Conservation (phyloP, 2,797 vertebrate species). For the Pygocentrus nattereri region DNA sequence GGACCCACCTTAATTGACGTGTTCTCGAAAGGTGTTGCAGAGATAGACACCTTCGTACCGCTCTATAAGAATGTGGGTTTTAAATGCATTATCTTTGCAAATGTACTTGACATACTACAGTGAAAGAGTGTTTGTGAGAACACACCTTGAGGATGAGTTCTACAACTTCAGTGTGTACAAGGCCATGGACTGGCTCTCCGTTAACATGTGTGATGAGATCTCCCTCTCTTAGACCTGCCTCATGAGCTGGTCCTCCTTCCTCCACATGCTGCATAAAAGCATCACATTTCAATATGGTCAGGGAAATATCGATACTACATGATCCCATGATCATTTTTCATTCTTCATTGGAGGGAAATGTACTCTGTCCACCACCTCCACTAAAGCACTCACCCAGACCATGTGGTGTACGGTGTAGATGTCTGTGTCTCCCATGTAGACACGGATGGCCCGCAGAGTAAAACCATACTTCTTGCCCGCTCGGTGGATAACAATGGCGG, state of each 20-base stretch:
- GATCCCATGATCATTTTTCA: background rate
- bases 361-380: background rate
- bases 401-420: constrained; percentile 97
- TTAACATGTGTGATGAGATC: constrained; percentile 98
- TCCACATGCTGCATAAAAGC: constrained; percentile 86
- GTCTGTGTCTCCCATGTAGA: constrained; percentile 96
- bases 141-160: constrained; percentile 95
- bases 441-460: constrained; percentile 94
- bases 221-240: constrained; percentile 91
- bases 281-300: background rate
- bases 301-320: too few relatives aligned
- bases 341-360: background rate
- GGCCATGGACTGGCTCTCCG: constrained; percentile 91
- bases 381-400: constrained; percentile 90
- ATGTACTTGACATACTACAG: background rate
- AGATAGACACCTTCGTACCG: constrained; percentile 93
- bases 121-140: background rate
- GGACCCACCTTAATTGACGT: constrained; percentile 97
- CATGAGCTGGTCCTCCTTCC: constrained; percentile 89
- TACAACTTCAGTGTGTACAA: constrained; percentile 97
- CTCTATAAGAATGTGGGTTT: constrained; percentile 78
- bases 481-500: constrained; percentile 91
- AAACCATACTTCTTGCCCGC: constrained; percentile 98
- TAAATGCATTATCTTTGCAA: background rate
- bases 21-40: constrained; percentile 94